Base-by-base conservation (phyloP, 2,797 vertebrate species). In the Sternotherus odoratus region DNA sequence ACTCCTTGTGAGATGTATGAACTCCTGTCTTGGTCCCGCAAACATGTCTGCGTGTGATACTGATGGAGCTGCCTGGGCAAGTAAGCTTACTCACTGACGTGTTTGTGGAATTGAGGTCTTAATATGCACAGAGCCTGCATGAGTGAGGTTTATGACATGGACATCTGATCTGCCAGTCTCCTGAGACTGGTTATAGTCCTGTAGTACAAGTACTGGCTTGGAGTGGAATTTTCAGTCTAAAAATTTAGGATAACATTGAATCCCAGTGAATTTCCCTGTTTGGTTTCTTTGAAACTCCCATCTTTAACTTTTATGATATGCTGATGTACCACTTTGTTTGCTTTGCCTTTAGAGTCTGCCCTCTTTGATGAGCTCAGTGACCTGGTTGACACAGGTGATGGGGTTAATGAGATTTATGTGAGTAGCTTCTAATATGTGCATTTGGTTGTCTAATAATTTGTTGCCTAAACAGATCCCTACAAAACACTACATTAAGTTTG, bases 281-380 rank as follows among this genome's bases (percentile, higher is more conserved):
- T 17, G 21, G 19, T 33, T 63, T 6, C 8, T 46, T 89, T 95
- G 82, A 96, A 63, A 63, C 53, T 21, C 1, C 48, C 87, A 21
- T 95, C 4, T 95, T 26, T 24, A 74, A 8, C 39, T 74, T 26
- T 24, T 46, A 12, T 12, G n/a, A 19, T 74, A 26, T 24, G 39
- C 5, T 43, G 39, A 24, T 46, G 11, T 43, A 24, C 39, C 39
- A 12, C 6, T 48, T 72, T 13, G 66, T 72, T 72, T 72, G 36
- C 36, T 23, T 2, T 95, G 53, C 53, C 78, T 28, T 11, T 87
- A 99, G 99, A 99, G 93, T 98, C 99, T 39, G 98, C 98, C 93
- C 96, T 99, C 93, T 99, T 99, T 89, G 99, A 99, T 98, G 99
- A 99, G 94, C 97, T 99, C 79, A 98, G 98, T 69, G 98, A 98